Evolutionary conservation across 2,113 vertebrate genomes (phyloP).

Genomic region (Epinephelus cyanopodus): DNA sequence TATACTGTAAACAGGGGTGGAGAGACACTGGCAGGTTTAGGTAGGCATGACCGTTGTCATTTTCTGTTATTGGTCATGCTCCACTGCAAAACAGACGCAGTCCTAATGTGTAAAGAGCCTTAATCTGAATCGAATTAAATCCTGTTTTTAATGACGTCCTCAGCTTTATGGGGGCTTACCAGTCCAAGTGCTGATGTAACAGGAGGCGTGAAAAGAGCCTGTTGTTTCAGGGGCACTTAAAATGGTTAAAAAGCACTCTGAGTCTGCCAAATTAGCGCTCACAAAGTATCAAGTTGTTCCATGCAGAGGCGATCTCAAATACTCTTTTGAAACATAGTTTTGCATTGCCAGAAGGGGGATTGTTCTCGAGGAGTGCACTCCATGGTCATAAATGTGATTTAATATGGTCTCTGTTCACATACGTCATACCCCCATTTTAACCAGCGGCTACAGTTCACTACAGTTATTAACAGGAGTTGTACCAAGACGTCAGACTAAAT

Average conservation of each 20-base stretch:
- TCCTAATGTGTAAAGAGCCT: constrained; percentile 32
- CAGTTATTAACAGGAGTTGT: background rate
- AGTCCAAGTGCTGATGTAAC: constrained; percentile 71
- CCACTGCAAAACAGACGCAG: constrained; percentile 13
- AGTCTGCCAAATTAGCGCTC: constrained; percentile 67
- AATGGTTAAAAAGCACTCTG: constrained; percentile 60
- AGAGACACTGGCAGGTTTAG: background rate
- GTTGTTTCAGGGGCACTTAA: constrained; percentile 71
- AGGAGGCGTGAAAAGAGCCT: constrained; percentile 63
- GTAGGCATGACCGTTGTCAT: background rate
- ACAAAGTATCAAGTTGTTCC: constrained; percentile 65
- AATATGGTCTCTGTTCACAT: constrained; percentile 49
- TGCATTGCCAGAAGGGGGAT: constrained; percentile 47
- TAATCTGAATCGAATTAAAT: constrained; percentile 59
- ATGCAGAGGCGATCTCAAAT: constrained; percentile 45
- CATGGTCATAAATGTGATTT: constrained; percentile 41
- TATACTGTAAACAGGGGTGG: background rate
- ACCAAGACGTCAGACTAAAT: background rate
- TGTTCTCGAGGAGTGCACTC: constrained; percentile 39
- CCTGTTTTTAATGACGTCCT: constrained; percentile 62
- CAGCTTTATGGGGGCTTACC: constrained; percentile 63
- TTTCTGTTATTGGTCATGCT: background rate
- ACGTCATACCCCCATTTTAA: constrained; percentile 45
- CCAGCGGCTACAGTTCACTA: background rate
- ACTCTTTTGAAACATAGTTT: constrained; percentile 65